These are phyloP conservation scores for Seira sanloemensis DNA, from an alignment of 2,888 invertebrate species.

Conservation along the genomic window DNA sequence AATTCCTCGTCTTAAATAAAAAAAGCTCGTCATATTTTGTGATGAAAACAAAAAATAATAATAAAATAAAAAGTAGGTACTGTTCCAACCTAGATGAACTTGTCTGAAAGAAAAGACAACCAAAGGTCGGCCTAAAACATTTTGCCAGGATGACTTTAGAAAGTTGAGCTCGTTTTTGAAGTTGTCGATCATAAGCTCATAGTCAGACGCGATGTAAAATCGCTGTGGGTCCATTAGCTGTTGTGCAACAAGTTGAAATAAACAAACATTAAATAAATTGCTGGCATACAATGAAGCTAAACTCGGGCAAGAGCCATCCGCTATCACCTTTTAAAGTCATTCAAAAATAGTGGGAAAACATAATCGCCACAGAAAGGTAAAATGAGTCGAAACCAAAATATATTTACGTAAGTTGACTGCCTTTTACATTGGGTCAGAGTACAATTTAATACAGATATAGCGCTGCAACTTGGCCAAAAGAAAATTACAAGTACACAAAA, in stretches of 20 bases:
- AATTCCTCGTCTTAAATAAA: constrained; percentile 22
- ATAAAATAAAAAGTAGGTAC: constrained; percentile 35
- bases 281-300: background rate
- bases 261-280: background rate
- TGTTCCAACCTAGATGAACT: constrained; percentile 85
- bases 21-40: background rate
- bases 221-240: constrained; percentile 98
- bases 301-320: no score
- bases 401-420: no score
- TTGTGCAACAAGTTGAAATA: constrained; percentile 57
- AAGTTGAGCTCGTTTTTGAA: constrained; percentile 98
- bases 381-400: no score
- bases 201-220: constrained; percentile 99
- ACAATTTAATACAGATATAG: no score
- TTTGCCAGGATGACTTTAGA: constrained; percentile 98
- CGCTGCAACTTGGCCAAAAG: no score
- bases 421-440: no score
- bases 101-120: constrained; percentile 93
- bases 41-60: constrained; percentile 28
- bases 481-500: no score
- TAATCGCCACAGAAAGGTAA: no score
- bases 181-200: constrained; percentile 97
- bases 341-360: no score
- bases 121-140: constrained; percentile 96
- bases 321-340: no score